Conservation (phyloP, 2,888 invertebrate species). For the Rhagophthalmus giganteus region DNA sequence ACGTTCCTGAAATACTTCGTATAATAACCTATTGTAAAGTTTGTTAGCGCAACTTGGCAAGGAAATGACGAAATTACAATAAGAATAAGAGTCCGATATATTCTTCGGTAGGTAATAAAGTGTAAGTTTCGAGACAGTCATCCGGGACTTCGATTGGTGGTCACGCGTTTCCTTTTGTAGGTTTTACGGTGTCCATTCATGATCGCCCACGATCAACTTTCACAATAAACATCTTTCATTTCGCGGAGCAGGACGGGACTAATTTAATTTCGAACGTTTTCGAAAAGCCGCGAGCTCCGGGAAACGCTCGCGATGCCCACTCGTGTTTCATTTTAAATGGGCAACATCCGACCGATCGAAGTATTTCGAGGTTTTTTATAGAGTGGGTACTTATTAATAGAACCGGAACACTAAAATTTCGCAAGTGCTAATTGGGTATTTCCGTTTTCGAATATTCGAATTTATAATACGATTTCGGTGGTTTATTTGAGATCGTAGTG, state of each 20-base stretch:
- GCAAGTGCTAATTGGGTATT: no score
- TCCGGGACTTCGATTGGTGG: slow-evolving; percentile 17
- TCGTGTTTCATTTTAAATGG: no score
- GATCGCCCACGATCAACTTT: slow-evolving; percentile 27
- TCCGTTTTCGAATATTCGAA: no score
- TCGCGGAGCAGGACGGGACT: slow-evolving; percentile 1
- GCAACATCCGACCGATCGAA: no score
- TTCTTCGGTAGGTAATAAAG: slow-evolving; percentile 4
- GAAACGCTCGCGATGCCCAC: no score
- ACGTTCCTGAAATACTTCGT: slow-evolving; percentile 3
- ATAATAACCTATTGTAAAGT: slow-evolving; percentile 7
- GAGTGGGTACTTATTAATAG: no score
- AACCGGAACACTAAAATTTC: no score
- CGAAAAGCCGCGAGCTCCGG: no score
- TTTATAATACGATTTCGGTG: no score
- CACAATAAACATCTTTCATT: slow-evolving; percentile 20
- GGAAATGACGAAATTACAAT: slow-evolving; percentile 7
- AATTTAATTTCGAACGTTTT: no score
- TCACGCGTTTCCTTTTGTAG: slow-evolving; percentile 35
- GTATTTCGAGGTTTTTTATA: no score
- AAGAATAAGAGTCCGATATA: slow-evolving; percentile 3
- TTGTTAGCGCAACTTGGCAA: neutral
- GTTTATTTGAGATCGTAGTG: no score
- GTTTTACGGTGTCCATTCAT: slow-evolving; percentile 33
- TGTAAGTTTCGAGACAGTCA: slow-evolving; percentile 16